Evolutionary conservation across 2,888 invertebrate genomes (phyloP).

Genomic region (Drosophila diplacantha): DNA sequence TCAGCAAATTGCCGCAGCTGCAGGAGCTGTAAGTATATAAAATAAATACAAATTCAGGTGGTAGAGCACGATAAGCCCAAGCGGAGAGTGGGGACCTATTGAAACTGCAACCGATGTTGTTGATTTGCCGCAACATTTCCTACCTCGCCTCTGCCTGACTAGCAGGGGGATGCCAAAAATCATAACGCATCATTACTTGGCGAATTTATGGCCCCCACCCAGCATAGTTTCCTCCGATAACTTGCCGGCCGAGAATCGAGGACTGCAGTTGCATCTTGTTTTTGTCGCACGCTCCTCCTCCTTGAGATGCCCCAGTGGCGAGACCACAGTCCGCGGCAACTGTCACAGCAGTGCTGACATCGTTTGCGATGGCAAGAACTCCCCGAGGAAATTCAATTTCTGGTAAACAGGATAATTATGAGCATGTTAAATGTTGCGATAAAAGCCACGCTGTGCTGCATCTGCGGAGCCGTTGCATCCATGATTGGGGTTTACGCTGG

Average conservation of each 20-base stretch:
- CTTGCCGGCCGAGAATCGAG: slow-evolving; percentile 18
- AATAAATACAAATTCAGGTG: slow-evolving; percentile 49
- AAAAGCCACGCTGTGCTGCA: slow-evolving; percentile 72
- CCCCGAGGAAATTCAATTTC: slow-evolving; percentile 72
- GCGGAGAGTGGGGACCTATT: slow-evolving; percentile 1
- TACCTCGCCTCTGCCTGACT: slow-evolving; percentile 47
- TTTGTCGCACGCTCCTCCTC: slow-evolving; percentile 27
- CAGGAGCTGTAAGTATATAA: slow-evolving; percentile 90
- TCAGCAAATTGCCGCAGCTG: slow-evolving; percentile 85
- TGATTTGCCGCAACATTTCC: slow-evolving; percentile 55
- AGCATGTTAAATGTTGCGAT: slow-evolving; percentile 74
- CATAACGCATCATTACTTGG: slow-evolving; percentile 74
- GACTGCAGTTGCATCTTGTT: slow-evolving; percentile 49
- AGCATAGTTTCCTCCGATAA: slow-evolving; percentile 12
- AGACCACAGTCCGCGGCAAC: slow-evolving; percentile 47
- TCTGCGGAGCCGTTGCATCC: slow-evolving; percentile 40
- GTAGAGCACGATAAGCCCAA: slow-evolving; percentile 37
- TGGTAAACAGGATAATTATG: slow-evolving; percentile 73
- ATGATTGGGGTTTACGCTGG: slow-evolving; percentile 70
- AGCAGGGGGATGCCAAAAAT: slow-evolving; percentile 69
- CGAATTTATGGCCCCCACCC: slow-evolving; percentile 63
- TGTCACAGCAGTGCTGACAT: slow-evolving; percentile 64
- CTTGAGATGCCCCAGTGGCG: slow-evolving; percentile 43
- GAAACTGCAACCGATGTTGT: slow-evolving; percentile 32
- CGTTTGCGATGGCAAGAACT: slow-evolving; percentile 43